Evolutionary conservation across 2,888 invertebrate species (phyloP).

Genomic region (Drosophila recens): DNA sequence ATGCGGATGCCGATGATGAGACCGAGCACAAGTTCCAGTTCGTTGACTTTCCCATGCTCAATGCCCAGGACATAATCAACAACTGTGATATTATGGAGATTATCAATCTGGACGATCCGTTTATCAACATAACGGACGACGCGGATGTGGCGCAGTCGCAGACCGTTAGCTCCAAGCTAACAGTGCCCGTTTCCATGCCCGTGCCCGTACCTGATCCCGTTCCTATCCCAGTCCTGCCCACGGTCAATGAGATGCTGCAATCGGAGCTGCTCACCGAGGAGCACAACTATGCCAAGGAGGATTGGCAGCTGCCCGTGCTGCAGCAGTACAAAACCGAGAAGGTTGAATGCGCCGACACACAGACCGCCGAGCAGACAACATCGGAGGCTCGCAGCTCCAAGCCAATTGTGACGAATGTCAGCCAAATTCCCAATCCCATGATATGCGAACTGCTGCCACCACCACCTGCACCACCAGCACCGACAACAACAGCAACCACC

Average conservation of each 20-base stretch:
- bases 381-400: constrained; percentile 62
- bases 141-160: constrained; percentile 70
- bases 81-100: constrained; percentile 85
- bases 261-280: constrained; percentile 81
- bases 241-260: constrained; percentile 75
- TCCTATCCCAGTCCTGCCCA: constrained; percentile 20
- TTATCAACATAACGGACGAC: constrained; percentile 84
- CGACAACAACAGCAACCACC: constrained; percentile 31
- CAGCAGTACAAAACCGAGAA: constrained; percentile 83
- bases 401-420: constrained; percentile 82
- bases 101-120: constrained; percentile 84
- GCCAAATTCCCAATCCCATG: constrained; percentile 72
- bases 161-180: constrained; percentile 1
- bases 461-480: constrained; percentile 34
- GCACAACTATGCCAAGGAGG: constrained; percentile 84
- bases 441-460: constrained; percentile 61
- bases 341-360: constrained; percentile 58
- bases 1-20: constrained; percentile 55
- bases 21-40: constrained; percentile 84
- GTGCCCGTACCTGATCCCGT: not conserved
- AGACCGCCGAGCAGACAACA: not conserved
- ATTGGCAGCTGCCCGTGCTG: constrained; percentile 72
- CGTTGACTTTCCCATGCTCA: constrained; percentile 82
- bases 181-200: no score
- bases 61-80: constrained; percentile 83